A percentile compares a stretch with the other conserved stretches of the same genome.
phyloP scores from a whole-genome alignment of 2,113 vertebrate genomes.

The Pseudois nayaur region DNA sequence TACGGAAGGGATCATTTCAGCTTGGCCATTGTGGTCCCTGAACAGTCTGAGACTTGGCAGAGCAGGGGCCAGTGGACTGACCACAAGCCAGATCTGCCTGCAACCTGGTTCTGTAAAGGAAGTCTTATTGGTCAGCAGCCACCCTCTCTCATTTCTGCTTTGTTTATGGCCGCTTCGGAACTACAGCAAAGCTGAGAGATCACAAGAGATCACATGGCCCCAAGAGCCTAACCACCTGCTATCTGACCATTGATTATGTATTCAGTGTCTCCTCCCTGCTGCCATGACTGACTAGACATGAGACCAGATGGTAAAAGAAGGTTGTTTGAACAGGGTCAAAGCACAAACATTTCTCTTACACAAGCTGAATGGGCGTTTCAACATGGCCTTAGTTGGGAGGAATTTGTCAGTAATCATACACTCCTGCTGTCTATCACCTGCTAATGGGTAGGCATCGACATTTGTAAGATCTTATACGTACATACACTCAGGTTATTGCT shows the following conservation, averaged over 20 bases:
- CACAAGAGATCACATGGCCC: not conserved
- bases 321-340: not conserved
- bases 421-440: not conserved
- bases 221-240: not conserved
- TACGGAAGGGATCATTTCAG: no score
- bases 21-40: not conserved
- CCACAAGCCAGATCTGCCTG: not conserved
- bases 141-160: not conserved
- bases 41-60: fast-evolving
- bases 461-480: fast-evolving
- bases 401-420: not conserved
- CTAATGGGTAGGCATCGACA: fast-evolving
- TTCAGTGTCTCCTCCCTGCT: not conserved
- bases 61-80: no score
- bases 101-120: not conserved
- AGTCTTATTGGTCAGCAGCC: not conserved
- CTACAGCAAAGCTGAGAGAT: not conserved
- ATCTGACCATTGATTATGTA: not conserved
- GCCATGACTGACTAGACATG: not conserved
- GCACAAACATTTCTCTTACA: not conserved
- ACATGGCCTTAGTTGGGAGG: no score
- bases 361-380: fast-evolving
- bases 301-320: not conserved
- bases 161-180: fast-evolving
- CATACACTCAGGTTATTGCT: not conserved